Evolutionary conservation across 2,888 invertebrate genomes (phyloP).

Genomic region (Parthenolecanium corni): DNA sequence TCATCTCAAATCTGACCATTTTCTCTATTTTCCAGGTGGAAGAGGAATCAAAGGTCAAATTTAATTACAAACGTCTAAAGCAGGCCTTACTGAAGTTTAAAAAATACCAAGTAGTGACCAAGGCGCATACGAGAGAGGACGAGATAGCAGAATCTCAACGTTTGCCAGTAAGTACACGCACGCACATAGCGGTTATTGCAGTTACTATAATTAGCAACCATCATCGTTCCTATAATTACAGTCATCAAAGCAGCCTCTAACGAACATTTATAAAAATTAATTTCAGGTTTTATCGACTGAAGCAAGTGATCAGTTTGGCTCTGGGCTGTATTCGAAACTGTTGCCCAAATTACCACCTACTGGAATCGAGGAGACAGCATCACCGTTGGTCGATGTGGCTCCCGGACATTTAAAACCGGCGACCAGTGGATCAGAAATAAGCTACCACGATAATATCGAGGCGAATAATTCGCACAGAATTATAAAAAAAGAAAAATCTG

Average conservation of each 20-base stretch:
- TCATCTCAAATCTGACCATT: too few species aligned
- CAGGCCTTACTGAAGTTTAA: slow-evolving; percentile 16
- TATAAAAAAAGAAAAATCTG: too few species aligned
- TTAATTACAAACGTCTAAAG: slow-evolving; percentile 17
- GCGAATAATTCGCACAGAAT: background rate
- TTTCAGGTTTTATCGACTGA: background rate
- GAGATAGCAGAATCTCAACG: background rate
- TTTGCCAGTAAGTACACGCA: background rate
- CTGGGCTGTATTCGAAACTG: slow-evolving; percentile 6
- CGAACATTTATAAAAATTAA: background rate
- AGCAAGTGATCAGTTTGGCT: background rate
- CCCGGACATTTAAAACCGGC: slow-evolving; percentile 11
- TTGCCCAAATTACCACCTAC: slow-evolving; percentile 7
- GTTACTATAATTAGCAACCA: background rate
- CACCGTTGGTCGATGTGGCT: slow-evolving; percentile 1
- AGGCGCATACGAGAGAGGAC: slow-evolving; percentile 5
- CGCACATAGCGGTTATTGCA: background rate
- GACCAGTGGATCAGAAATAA: slow-evolving; percentile 13
- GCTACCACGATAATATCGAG: slow-evolving; percentile 18
- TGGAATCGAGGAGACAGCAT: slow-evolving; percentile 14
- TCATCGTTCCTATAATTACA: background rate
- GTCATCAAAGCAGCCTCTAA: too few species aligned
- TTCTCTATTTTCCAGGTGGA: slow-evolving; percentile 9
- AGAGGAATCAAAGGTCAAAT: slow-evolving; percentile 18
- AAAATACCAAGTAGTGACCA: slow-evolving; percentile 17